Base-by-base conservation (phyloP, 2,797 vertebrate genomes). In the Gouania willdenowi region DNA sequence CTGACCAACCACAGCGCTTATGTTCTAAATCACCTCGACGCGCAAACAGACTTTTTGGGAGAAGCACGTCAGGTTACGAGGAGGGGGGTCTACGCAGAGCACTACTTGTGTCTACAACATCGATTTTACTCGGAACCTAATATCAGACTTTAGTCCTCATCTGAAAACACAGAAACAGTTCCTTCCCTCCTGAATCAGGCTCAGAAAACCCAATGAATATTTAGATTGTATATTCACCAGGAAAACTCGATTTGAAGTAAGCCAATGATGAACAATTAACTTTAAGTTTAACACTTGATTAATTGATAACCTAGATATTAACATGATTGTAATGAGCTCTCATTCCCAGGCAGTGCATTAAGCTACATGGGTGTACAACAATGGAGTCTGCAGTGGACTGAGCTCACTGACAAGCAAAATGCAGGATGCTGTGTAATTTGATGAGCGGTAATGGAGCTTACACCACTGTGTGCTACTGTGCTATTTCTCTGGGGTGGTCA, bases 401-500 rank as follows among this genome's bases (percentile, higher is more conserved):
- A 52, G 32, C 15, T 26, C 21, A 53, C 45, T 66, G 48, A 53
- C 17, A 20, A 44, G 43, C 24, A 26, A 25, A 44, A 47, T 25
- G 45, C 28, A 56, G 47, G 25, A 18, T 20, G 32, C 17, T 13
- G 32, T 29, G 39, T 61, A 61, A 66, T 54, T 15, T 66, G 45
- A 75, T 68, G 28, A 62, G 42, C 53, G 45, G 49, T 62, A 43
- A 71, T 45, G 50, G 26, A 26, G 45, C 43, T 21, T 54, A 63
- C 50, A 33, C 25, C 32, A 49, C 37, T 61, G 35, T 45, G 25
- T 51, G 47, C 23, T 45, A 39, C 42, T 31, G 36, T 31, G 34
- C 25, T 18, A 40, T 72, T 62, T 69, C 61, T 30, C 61, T 9
- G 30, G 60, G 60, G 68, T 71, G 48, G 53, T 68, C 74, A 77